Base-by-base conservation (phyloP, 2,797 vertebrate species). In the Micromesistius poutassou region DNA sequence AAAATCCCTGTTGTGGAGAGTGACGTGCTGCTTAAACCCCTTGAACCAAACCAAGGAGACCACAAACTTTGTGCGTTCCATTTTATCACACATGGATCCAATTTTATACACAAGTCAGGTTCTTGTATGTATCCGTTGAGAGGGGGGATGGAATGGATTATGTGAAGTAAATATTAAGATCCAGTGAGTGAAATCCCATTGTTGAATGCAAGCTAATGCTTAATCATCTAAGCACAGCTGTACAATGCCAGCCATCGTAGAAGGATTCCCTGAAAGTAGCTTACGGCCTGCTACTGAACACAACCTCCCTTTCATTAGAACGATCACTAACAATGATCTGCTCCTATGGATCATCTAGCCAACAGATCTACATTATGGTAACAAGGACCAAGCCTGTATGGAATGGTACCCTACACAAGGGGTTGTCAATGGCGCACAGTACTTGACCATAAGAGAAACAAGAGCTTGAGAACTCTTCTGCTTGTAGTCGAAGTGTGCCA, bases 1-100 rank as follows among this genome's bases (percentile, higher is more conserved):
- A 79, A 2, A 0, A 5, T 77, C 78, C 55, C 31, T 81, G 38
- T 30, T 12, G 25, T n/a, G 30, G 71, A 72, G 71, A 5, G 71
- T 33, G 30, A 35, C 22, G 30, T 72, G 71, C 62, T 68, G 62
- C 62, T 68, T 68, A 28, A 68, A 68, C n/a, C 62, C 62, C 62
- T 9, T 16, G 25, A 62, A 28, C 62, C 7, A 28, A 68, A 68
- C 25, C 62, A 68, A 68, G 62, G 62, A 68, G 62, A 28, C 62
- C 62, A 28, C 62, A 68, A 68, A 68, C 62, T 68, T 28, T 68
- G 62, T 68, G 62, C 62, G 25, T 68, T 68, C 62, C 62, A 13
- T 68, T 62, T 10, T 10, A 28, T 68, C 62, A 68, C 62, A 28
- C 62, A 68, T 68, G 62, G 62, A 68, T 28, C 62, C 10, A 2